A percentile compares a stretch with the other conserved stretches of the same genome.
phyloP scores from a whole-genome alignment of 2,113 vertebrate species.

The Pelvicachromis taeniatus region DNA sequence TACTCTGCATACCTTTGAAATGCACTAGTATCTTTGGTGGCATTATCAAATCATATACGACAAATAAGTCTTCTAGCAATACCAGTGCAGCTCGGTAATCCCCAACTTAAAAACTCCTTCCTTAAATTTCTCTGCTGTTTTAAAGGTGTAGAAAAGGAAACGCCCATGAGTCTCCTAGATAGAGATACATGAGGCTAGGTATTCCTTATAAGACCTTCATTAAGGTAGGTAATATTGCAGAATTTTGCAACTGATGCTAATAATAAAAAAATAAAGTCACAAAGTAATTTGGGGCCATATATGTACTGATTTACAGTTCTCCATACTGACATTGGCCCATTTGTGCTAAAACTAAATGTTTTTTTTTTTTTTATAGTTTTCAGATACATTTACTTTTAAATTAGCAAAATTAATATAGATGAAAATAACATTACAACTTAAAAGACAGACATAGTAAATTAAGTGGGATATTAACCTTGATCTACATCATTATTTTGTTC shows the following conservation, averaged over 20 bases:
- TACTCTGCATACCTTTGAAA: not conserved
- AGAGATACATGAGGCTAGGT: not conserved
- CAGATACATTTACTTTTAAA: constrained; percentile 4
- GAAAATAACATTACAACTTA: constrained; percentile 13
- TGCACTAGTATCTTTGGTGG: not conserved
- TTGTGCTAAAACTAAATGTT: not conserved
- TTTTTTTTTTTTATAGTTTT: not conserved
- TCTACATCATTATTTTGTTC: not conserved
- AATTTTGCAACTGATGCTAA: not conserved
- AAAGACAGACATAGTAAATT: not conserved
- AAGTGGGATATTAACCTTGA: constrained; percentile 14
- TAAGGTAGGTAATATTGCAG: not conserved
- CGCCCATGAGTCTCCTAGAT: not conserved
- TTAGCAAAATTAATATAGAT: constrained; percentile 1
- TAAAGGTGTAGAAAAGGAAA: not conserved
- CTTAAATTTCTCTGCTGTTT: not conserved
- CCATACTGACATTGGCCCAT: not conserved
- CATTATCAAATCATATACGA: not conserved
- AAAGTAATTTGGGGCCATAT: not conserved
- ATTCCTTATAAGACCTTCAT: not conserved
- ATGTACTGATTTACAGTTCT: not conserved
- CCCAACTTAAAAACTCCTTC: not conserved
- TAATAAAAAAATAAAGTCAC: not conserved
- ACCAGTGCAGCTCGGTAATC: not conserved
- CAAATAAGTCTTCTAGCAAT: not conserved